Evolutionary conservation across 2,888 invertebrate species (phyloP).

Genomic region (Cephalotes varians): DNA sequence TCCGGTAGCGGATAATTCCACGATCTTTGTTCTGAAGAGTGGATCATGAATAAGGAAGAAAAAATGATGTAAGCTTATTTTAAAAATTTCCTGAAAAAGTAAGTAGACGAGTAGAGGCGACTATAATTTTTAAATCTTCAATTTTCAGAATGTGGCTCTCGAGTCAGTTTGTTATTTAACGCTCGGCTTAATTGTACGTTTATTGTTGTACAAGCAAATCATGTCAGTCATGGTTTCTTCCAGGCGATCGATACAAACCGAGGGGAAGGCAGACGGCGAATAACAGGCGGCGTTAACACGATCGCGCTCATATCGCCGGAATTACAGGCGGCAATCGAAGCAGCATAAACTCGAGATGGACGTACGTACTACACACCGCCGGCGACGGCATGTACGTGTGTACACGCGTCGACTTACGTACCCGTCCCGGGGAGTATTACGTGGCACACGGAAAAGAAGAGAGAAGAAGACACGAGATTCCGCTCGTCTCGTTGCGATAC

Average conservation of each 20-base stretch:
- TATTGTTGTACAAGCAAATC: conserved; percentile 21
- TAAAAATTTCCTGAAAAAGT: not conserved
- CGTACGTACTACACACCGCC: conserved; percentile 50
- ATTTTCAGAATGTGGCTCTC: not conserved
- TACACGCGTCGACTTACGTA: conserved; percentile 50
- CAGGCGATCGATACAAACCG: conserved; percentile 15
- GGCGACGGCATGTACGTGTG: conserved; percentile 40
- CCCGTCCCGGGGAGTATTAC: conserved; percentile 78
- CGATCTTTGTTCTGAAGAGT: not conserved
- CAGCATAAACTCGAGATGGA: conserved; percentile 72
- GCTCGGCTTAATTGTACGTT: conserved; percentile 14
- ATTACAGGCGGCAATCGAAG: conserved; percentile 75
- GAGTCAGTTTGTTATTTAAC: not conserved
- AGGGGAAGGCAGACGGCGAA: conserved; percentile 51
- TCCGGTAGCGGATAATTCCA: not conserved
- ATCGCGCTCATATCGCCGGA: conserved; percentile 74
- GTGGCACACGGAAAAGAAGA: conserved; percentile 67
- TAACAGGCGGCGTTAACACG: conserved; percentile 70
- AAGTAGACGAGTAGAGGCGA: too few species aligned
- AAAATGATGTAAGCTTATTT: not conserved
- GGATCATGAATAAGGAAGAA: not conserved
- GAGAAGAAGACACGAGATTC: conserved; percentile 64
- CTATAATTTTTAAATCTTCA: not conserved
- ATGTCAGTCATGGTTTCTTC: conserved; percentile 42
- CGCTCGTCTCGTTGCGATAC: conserved; percentile 69